Conservation (phyloP, 2,797 vertebrate species). For the Perodicticus potto region DNA sequence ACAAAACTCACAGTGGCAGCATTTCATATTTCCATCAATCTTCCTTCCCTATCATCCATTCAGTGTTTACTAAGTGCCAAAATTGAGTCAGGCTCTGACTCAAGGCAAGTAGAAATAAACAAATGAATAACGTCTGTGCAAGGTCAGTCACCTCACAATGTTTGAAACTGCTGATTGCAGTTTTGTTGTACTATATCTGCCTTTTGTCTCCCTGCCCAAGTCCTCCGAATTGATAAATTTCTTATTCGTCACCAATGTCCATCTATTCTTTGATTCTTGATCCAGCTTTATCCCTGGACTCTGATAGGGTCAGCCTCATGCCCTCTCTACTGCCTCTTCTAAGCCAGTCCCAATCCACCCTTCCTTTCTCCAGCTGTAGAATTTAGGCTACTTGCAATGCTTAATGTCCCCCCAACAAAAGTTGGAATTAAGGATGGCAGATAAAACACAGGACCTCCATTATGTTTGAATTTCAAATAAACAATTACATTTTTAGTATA, state of each 20-base stretch:
- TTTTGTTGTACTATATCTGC: not conserved
- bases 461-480: conserved; percentile 32
- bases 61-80: not conserved
- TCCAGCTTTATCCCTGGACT: not conserved
- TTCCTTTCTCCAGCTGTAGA: not conserved
- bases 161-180: not conserved
- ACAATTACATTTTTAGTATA: not conserved
- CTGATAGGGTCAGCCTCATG: not conserved
- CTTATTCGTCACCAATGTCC: not conserved
- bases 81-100: not conserved
- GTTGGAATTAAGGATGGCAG: not conserved
- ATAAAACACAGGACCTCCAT: not conserved
- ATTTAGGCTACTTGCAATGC: not conserved
- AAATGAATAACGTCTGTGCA: not conserved
- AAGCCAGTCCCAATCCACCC: not conserved
- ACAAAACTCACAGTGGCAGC: conserved; percentile 46
- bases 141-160: not conserved
- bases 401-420: not conserved
- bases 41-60: conserved; percentile 29
- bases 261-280: not conserved
- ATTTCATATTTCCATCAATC: not conserved
- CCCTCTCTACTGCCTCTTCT: not conserved
- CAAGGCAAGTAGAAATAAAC: not conserved
- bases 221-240: not conserved
- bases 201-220: not conserved